Evolutionary conservation across 2,113 vertebrate species (phyloP), one percentile per base, ranked within the genome.

Genomic region (Trematomus loennbergii): DNA sequence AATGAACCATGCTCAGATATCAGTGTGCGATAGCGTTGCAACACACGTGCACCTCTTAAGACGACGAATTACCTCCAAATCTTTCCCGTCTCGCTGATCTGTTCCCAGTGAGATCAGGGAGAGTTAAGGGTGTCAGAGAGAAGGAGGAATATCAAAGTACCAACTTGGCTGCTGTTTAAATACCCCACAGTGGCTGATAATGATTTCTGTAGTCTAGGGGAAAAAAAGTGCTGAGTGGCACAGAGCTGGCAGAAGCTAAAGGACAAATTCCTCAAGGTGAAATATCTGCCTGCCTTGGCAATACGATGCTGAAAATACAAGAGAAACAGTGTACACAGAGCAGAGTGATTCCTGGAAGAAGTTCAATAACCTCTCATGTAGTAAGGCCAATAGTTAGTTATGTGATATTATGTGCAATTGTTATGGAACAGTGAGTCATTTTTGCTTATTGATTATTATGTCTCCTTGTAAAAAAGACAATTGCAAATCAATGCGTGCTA

Each of bases 181-280:
- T 85, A 92, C 79, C 93, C 92, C 91, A 88, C 88, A 54, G 89
- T 89, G 90, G 73, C 83, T 88, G 84, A 89, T 94, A 93, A 95
- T 85, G 92, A 94, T 94, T 95, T 91, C 81, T 89, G 78, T 82
- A 84, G 82, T 83, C 81, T 9, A 25, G 71, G 81, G 79, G 50
- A 73, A 81, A 81, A 79, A 89, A 91, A 89, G 81, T 93, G 93
- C 93, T 94, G 94, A 94, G 90, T 94, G 84, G 91, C 79, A 72
- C 58, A 79, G 84, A 83, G 89, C 79, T 87, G 91, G 93, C 87
- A 73, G 86, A 81, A 86, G 81, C 91, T 83, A 87, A 91, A 93
- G 91, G 91, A 94, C 87, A 87, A 87, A 86, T 84, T 90, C 84
- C 67, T 94, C 91, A 94, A 95, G 93, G 93, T 94, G 91, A 93